Percentiles rank a stretch among this genome's conserved stretches.
phyloP scores from a whole-genome alignment of 1,140 invertebrate genomes.

The Philopotamus ludificatus region DNA sequence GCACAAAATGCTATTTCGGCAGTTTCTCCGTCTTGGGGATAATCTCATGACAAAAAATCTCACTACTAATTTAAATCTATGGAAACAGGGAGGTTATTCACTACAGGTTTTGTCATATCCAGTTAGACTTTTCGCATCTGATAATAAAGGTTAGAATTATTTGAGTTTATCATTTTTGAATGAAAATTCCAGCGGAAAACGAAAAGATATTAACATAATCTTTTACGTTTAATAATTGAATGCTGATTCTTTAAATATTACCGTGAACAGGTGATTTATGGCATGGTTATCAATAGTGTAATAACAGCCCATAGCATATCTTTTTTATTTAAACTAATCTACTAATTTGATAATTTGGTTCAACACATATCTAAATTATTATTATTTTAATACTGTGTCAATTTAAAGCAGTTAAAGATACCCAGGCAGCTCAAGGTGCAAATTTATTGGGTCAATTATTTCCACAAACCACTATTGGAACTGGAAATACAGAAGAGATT shows the following conservation, averaged over 20 bases:
- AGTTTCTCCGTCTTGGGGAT: neutral
- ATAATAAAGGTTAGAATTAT: constrained; percentile 30
- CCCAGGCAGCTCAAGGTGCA: constrained; percentile 1
- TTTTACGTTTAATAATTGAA: too few species aligned
- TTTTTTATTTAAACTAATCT: too few species aligned
- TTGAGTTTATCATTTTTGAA: neutral
- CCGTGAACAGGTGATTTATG: too few species aligned
- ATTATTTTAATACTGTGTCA: too few species aligned
- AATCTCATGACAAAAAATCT: neutral
- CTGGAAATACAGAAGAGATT: constrained; percentile 48
- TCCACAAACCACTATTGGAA: constrained; percentile 45
- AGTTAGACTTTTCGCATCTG: constrained; percentile 24
- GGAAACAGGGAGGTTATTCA: neutral
- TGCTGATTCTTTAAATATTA: too few species aligned
- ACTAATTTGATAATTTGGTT: too few species aligned
- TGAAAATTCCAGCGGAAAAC: too few species aligned
- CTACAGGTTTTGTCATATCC: neutral
- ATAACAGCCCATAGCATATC: too few species aligned
- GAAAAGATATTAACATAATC: too few species aligned
- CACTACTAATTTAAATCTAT: too few species aligned
- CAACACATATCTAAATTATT: too few species aligned
- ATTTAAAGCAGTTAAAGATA: too few species aligned
- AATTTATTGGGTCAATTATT: constrained; percentile 51
- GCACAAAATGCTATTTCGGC: neutral
- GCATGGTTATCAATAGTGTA: neutral